These are phyloP conservation scores for Aromia moschata DNA, from an alignment of 2,888 invertebrate species.

Conservation along the genomic window DNA sequence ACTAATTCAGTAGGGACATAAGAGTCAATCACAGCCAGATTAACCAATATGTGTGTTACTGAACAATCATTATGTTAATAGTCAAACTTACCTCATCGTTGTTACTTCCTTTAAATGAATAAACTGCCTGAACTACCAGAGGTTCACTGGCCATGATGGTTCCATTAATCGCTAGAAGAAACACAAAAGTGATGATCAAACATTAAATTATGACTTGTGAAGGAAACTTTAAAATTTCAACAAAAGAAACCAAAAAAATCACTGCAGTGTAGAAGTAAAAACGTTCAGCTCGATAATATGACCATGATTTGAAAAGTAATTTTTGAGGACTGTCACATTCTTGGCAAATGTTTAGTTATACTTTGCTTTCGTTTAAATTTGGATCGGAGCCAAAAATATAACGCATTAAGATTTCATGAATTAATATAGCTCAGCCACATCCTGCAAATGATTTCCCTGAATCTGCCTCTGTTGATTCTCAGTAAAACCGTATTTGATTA, in stretches of 20 bases:
- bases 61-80: too few relatives aligned
- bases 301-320: slow-evolving; percentile 58
- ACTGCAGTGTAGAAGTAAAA: slow-evolving; percentile 7
- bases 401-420: slow-evolving; percentile 46
- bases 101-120: slow-evolving; percentile 93
- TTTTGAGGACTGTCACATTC: slow-evolving; percentile 62
- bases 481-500: neutral
- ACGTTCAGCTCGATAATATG: slow-evolving; percentile 32
- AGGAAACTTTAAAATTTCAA: too few relatives aligned
- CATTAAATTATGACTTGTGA: too few relatives aligned
- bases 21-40: too few relatives aligned
- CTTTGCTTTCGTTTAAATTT: slow-evolving; percentile 50
- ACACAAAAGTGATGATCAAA: slow-evolving; percentile 21
- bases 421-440: slow-evolving; percentile 43
- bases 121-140: slow-evolving; percentile 87
- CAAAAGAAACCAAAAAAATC: neutral
- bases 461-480: neutral
- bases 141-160: slow-evolving; percentile 68
- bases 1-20: too few relatives aligned
- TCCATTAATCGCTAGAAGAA: slow-evolving; percentile 27
- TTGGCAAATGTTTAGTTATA: slow-evolving; percentile 56
- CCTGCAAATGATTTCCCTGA: slow-evolving; percentile 21
- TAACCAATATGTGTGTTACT: too few relatives aligned
- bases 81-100: slow-evolving; percentile 87
- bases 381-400: slow-evolving; percentile 54